Percentiles rank a stretch among this genome's conserved stretches.
These are phyloP conservation scores for Acrocephalus scirpaceus DNA, from an alignment of 2,797 vertebrate genomes.

Conservation along the genomic window DNA sequence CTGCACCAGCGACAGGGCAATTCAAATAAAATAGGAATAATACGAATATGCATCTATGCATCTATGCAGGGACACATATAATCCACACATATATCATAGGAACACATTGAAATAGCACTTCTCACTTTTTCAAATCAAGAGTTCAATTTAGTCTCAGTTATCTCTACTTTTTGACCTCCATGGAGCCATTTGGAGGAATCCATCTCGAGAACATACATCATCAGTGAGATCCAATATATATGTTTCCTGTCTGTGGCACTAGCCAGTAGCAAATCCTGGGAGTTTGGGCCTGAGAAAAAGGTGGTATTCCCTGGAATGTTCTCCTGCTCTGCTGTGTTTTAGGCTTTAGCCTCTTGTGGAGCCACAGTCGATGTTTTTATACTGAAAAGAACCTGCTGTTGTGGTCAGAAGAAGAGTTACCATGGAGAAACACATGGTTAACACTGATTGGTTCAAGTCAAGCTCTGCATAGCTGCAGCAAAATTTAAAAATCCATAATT, in stretches of 20 bases:
- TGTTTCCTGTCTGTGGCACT: background rate
- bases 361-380: background rate
- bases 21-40: background rate
- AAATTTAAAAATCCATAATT: background rate
- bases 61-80: background rate
- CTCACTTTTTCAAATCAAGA: background rate
- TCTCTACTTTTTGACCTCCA: background rate
- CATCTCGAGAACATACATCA: background rate
- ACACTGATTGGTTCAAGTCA: background rate
- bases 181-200: background rate
- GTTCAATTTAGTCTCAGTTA: background rate
- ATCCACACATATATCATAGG: background rate
- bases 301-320: background rate
- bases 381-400: background rate
- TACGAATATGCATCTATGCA: background rate
- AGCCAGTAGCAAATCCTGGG: background rate
- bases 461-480: background rate
- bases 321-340: background rate
- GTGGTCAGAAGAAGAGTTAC: background rate
- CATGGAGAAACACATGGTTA: background rate
- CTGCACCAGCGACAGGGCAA: background rate
- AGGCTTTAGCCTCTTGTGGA: background rate
- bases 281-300: background rate
- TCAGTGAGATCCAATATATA: background rate
- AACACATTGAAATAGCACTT: background rate